Evolutionary conservation across 2,113 vertebrate species (phyloP).

Genomic region (Polypterus bichir): DNA sequence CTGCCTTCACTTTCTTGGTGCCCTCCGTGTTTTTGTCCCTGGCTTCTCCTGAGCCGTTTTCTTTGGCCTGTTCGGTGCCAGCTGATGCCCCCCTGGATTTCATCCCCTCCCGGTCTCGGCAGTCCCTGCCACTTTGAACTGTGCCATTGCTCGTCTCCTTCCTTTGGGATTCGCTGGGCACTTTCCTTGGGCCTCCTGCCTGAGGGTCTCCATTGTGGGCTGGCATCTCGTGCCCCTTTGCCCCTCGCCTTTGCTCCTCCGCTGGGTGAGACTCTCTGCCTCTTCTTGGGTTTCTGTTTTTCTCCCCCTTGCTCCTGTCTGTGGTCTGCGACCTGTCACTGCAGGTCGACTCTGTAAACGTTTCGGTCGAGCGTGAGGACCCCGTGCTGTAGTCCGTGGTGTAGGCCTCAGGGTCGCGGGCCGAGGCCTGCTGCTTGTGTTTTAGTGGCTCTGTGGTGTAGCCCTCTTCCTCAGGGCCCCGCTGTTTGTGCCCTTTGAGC

Average conservation of each 20-base stretch:
- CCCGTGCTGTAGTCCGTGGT: conserved; percentile 11
- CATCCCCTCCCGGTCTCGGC: no score
- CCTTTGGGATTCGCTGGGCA: conserved; percentile 3
- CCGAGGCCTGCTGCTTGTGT: conserved; percentile 25
- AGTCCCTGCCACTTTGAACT: no score
- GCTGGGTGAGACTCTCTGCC: background rate
- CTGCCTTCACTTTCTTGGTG: no score
- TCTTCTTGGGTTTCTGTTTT: background rate
- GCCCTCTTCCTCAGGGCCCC: conserved; percentile 10
- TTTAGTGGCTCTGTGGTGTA: conserved; percentile 5
- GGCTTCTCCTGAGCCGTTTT: no score
- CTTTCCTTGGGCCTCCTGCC: conserved; percentile 5
- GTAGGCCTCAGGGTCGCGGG: conserved; percentile 21
- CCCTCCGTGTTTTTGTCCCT: no score
- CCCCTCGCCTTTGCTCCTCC: background rate
- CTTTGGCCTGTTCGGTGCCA: no score
- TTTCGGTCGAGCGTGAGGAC: conserved; percentile 20
- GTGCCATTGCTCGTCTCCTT: background rate
- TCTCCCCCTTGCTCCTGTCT: background rate
- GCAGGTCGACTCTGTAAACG: conserved; percentile 4
- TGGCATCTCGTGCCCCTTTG: no score
- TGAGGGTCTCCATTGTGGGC: background rate
- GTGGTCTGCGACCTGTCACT: conserved; percentile 11
- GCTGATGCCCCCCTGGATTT: no score
- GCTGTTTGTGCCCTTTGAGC: conserved; percentile 16